phyloP scores from a whole-genome alignment of 2,888 invertebrate species.

The Drosophila tripunctata region DNA sequence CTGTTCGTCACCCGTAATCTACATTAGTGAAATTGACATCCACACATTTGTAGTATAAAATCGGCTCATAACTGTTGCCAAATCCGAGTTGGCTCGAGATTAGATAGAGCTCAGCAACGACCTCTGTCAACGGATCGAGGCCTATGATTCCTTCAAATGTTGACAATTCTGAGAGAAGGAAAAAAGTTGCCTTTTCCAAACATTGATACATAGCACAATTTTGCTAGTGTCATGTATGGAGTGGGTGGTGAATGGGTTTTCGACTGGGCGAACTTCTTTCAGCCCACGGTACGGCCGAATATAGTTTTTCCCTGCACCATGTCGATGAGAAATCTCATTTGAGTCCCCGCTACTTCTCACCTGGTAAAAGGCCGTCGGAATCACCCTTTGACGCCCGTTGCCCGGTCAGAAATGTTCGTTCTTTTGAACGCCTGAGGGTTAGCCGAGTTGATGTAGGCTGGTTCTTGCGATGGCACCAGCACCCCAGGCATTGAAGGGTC shows the following conservation, averaged over 20 bases:
- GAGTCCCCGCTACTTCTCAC: neutral
- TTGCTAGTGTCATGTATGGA: neutral
- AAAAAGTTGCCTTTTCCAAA: neutral
- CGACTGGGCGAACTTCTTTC: neutral
- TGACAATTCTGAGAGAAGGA: neutral
- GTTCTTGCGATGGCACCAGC: neutral
- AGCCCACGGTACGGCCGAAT: constrained; percentile 1
- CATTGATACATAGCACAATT: neutral
- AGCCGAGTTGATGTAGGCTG: neutral
- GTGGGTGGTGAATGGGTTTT: neutral
- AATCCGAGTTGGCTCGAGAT: neutral
- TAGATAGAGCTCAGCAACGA: neutral
- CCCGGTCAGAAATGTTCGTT: neutral
- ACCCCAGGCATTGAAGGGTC: neutral
- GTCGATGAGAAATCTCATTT: neutral
- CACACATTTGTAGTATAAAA: neutral
- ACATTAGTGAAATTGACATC: neutral
- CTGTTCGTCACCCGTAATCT: neutral
- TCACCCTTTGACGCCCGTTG: too few relatives aligned
- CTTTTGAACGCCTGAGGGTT: neutral
- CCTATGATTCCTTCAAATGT: neutral
- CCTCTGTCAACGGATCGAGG: neutral
- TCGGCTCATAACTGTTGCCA: neutral
- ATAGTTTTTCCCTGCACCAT: neutral
- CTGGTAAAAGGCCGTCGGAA: neutral